phyloP scores from a whole-genome alignment of 2,797 vertebrate species.

The Falco rusticolus region DNA sequence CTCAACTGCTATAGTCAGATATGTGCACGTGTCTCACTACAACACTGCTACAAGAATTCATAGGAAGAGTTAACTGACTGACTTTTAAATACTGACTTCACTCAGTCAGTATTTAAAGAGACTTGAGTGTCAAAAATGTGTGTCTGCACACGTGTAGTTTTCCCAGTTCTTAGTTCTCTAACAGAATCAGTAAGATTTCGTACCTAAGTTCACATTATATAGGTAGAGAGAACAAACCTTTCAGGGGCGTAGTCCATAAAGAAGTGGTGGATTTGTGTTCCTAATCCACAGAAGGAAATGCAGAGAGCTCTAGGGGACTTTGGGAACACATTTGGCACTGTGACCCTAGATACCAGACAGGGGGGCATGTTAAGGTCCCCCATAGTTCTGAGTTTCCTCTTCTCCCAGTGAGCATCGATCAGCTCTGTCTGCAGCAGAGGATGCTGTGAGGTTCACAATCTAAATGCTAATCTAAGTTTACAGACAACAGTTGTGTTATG shows the following conservation, averaged over 20 bases:
- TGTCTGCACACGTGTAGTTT: background rate
- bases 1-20: background rate
- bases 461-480: background rate
- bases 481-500: background rate
- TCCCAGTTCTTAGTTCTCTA: background rate
- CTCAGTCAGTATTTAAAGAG: background rate
- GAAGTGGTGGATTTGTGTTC: background rate
- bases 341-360: background rate
- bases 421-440: background rate
- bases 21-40: fast-evolving
- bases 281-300: background rate
- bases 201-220: background rate
- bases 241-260: background rate
- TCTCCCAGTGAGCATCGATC: background rate
- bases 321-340: background rate
- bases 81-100: background rate
- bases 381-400: fast-evolving
- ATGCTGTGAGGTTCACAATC: background rate
- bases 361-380: fast-evolving
- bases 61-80: background rate
- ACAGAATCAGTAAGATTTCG: background rate
- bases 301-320: background rate
- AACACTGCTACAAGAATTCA: background rate
- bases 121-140: background rate
- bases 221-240: background rate